phyloP scores from a whole-genome alignment of 2,113 vertebrate genomes.

The Pyrgilauda ruficollis region DNA sequence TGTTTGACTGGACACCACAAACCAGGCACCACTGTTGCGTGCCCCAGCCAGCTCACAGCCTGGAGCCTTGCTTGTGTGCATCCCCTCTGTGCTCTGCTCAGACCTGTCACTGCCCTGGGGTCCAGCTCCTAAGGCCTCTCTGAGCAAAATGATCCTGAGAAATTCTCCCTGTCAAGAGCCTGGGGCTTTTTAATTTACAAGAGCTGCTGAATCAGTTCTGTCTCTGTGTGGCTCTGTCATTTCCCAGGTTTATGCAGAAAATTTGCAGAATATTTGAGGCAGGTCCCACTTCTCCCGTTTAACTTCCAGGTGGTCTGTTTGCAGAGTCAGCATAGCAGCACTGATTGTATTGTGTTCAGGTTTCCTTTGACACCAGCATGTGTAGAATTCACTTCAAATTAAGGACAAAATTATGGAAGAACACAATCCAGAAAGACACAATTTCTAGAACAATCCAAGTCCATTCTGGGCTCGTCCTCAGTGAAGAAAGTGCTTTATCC shows the following conservation, averaged over 20 bases:
- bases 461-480: neutral
- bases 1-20: neutral
- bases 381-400: neutral
- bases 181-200: neutral
- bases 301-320: neutral
- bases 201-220: neutral
- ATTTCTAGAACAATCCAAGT: neutral
- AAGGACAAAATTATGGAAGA: neutral
- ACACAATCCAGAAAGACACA: neutral
- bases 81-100: neutral
- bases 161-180: neutral
- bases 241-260: neutral
- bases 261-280: neutral
- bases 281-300: neutral
- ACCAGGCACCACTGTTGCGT: rapidly evolving
- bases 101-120: neutral
- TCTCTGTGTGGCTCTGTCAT: neutral
- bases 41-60: neutral
- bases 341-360: neutral
- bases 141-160: neutral
- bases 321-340: neutral
- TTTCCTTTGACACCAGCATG: neutral
- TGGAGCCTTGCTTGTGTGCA: neutral
- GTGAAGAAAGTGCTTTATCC: neutral
- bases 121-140: neutral